phyloP scores from a whole-genome alignment of 2,888 invertebrate species.

The Vesta saturnalis region DNA sequence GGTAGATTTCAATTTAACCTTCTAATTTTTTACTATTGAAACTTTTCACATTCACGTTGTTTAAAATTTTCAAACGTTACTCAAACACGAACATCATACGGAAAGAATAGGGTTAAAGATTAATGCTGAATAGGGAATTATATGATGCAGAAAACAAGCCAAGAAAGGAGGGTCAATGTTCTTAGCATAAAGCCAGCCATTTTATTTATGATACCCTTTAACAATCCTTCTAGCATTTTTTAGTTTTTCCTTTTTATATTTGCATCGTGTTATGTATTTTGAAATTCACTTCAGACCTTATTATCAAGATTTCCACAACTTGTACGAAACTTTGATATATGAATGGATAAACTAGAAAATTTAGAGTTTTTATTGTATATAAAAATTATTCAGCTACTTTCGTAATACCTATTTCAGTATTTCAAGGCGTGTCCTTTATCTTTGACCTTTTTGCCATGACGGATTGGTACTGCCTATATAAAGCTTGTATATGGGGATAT shows the following conservation, averaged over 20 bases:
- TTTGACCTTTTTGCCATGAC: too few species aligned
- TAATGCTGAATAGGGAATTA: conserved; percentile 32
- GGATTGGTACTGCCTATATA: too few species aligned
- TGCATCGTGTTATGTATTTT: neutral
- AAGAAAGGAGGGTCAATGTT: conserved; percentile 34
- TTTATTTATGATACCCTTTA: conserved; percentile 34
- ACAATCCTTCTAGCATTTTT: conserved; percentile 27
- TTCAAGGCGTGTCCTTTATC: too few species aligned
- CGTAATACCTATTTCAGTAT: too few species aligned
- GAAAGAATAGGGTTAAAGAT: conserved; percentile 28
- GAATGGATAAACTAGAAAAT: too few species aligned
- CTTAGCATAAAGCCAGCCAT: conserved; percentile 31
- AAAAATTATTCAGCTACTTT: too few species aligned
- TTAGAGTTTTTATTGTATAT: too few species aligned
- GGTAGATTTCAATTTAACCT: neutral
- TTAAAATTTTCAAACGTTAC: conserved; percentile 27
- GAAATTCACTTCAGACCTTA: neutral
- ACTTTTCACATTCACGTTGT: neutral
- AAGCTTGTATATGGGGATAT: too few species aligned
- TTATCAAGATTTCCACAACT: neutral
- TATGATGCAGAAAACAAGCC: conserved; percentile 32
- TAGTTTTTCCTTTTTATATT: conserved; percentile 23
- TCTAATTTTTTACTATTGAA: neutral
- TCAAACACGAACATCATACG: conserved; percentile 22
- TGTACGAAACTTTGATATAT: too few species aligned